Evolutionary conservation across 2,797 vertebrate species (phyloP), one percentile per base, ranked within the genome.

Genomic region (Spinibarbus caldwelli): DNA sequence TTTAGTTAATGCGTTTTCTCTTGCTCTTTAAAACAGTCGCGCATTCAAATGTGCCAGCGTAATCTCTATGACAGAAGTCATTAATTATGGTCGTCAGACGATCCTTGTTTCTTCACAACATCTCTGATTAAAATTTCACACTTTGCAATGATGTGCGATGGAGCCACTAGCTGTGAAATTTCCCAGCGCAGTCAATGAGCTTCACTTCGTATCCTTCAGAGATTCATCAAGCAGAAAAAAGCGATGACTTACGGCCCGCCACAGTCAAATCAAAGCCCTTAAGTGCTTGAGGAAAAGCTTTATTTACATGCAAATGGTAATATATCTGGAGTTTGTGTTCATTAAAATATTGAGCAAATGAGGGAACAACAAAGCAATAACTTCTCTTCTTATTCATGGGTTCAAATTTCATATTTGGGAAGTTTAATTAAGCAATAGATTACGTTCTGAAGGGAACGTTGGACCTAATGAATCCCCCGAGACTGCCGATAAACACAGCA

Each of bases 391-490:
- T 95, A 96, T 95, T 96, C 96, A 94, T 95, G 95, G 93, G 95
- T 96, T 97, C 95, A 97, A 94, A 97, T 98, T 97, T 98, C 97
- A 96, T 97, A 97, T 97, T 97, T 97, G 95, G 94, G 95, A 96
- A 97, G 95, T 97, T 97, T 99, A 99, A 99, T 99, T 98, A 98
- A 99, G 96, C 96, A 96, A 97, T 98, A 98, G 96, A 99, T 99
- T 97, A 97, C 96, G 93, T 96, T 97, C 96, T 98, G 97, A 98
- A 98, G 96, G 97, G 95, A 97, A 94, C 94, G 94, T 95, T 97
- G 96, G 96, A 96, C 96, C 95, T 97, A 98, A 97, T 98, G 96
- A 97, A 96, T 98, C 97, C 96, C 97, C 89, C 78, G 96, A 96
- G 97, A 96, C 93, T 80, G 94, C 95, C 95, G 96, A 97, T 96